Evolutionary conservation across 2,797 vertebrate species (phyloP).

Genomic region (Sebastes minor): DNA sequence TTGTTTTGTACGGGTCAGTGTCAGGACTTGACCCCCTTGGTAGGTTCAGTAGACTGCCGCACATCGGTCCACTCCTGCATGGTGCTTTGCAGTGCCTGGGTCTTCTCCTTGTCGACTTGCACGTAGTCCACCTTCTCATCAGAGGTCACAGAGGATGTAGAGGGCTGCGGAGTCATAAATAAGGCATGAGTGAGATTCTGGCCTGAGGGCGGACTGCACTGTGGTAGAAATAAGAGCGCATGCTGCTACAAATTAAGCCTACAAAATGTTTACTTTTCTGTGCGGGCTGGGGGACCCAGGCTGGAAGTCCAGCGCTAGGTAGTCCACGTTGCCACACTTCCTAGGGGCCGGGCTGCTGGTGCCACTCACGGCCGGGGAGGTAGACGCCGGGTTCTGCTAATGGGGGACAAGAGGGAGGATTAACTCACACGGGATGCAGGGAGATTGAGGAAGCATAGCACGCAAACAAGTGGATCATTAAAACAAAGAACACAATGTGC

Average conservation of each 20-base stretch:
- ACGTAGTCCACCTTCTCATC: conserved; percentile 99
- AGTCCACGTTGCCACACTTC: conserved; percentile 96
- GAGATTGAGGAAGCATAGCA: conserved; percentile 4
- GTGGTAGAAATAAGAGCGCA: background rate
- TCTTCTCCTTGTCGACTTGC: conserved; percentile 99
- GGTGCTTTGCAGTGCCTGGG: conserved; percentile 95
- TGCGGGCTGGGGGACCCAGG: conserved; percentile 94
- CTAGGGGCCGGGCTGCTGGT: conserved; percentile 96
- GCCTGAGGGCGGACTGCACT: background rate
- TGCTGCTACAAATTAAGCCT: background rate
- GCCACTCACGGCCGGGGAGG: conserved; percentile 94
- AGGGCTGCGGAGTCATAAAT: conserved; percentile 83
- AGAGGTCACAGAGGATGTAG: conserved; percentile 93
- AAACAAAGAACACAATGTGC: conserved; percentile 53
- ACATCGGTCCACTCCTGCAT: conserved; percentile 99
- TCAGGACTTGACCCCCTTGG: conserved; percentile 91
- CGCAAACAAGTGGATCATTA: conserved; percentile 44
- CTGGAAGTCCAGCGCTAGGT: conserved; percentile 97
- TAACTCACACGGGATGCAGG: conserved; percentile 44
- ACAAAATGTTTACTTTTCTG: conserved; percentile 88
- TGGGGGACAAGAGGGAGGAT: conserved; percentile 26
- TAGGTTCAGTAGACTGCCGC: conserved; percentile 93
- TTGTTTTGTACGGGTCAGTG: conserved; percentile 42
- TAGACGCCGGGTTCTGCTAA: conserved; percentile 98
- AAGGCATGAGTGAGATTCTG: conserved; percentile 17